phyloP scores from a whole-genome alignment of 2,113 vertebrate species.

The Sinocyclocheilus anophthalmus region DNA sequence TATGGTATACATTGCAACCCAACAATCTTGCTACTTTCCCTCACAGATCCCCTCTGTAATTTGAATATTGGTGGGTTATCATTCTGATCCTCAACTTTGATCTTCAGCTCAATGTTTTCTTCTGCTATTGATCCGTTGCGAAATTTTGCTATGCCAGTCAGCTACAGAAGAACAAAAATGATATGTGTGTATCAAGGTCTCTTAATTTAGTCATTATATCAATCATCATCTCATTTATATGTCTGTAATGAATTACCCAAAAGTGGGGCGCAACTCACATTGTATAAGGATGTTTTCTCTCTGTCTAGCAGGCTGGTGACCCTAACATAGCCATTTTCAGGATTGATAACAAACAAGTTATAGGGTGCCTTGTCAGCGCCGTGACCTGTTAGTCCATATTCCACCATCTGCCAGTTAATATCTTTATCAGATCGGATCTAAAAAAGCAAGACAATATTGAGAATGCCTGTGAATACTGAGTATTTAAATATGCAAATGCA shows the following conservation, averaged over 20 bases:
- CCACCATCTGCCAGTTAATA: not conserved
- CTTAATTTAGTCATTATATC: not conserved
- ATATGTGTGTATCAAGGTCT: not conserved
- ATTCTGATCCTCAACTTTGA: constrained; percentile 69
- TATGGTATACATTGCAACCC: not conserved
- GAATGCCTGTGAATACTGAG: not conserved
- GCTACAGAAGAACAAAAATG: constrained; percentile 51
- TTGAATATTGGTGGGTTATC: constrained; percentile 69
- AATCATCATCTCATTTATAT: not conserved
- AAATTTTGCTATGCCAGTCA: constrained; percentile 64
- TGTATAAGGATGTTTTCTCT: constrained; percentile 62
- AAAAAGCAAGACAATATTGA: constrained; percentile 1
- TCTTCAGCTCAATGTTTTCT: constrained; percentile 56
- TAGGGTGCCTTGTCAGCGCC: constrained; percentile 67
- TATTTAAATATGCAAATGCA: not conserved
- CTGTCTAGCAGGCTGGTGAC: constrained; percentile 67
- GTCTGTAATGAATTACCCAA: not conserved
- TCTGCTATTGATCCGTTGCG: constrained; percentile 61
- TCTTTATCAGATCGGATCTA: constrained; percentile 76
- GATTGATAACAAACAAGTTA: constrained; percentile 69
- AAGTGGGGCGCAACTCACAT: constrained; percentile 62
- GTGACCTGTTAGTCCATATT: constrained; percentile 68
- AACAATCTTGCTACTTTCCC: constrained; percentile 68
- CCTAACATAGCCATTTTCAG: constrained; percentile 63
- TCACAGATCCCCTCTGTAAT: constrained; percentile 55